Conservation (phyloP, 2,888 invertebrate genomes). For the Chamaedrilus cognettii region DNA sequence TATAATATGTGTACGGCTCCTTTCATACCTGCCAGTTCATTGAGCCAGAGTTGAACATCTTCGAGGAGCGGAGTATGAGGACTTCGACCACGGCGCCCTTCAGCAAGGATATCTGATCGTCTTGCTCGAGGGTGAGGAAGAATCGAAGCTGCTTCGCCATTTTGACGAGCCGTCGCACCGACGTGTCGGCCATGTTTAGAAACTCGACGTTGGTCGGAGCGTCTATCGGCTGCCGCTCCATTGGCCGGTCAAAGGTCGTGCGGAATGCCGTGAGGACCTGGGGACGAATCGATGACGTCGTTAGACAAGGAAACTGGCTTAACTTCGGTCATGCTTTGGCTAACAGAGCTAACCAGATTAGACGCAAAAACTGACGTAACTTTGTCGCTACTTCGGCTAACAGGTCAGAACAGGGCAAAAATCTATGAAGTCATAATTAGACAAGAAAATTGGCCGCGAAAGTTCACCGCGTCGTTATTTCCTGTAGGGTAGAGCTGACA, state of each 20-base stretch:
- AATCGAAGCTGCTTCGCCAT: conserved; percentile 73
- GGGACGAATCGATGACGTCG: too few species aligned
- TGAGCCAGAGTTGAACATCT: conserved; percentile 48
- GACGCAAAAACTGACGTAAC: too few species aligned
- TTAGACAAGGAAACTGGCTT: too few species aligned
- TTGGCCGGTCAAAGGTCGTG: conserved; percentile 34
- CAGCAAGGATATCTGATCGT: conserved; percentile 74
- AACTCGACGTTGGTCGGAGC: conserved; percentile 49
- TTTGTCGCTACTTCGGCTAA: background rate
- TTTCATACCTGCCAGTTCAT: conserved; percentile 46
- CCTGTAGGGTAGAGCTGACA: too few species aligned
- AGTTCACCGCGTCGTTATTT: too few species aligned
- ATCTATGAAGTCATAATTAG: background rate
- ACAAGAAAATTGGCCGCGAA: too few species aligned
- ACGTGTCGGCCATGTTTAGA: conserved; percentile 53
- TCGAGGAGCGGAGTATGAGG: conserved; percentile 52
- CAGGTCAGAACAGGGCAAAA: background rate
- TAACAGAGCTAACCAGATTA: too few species aligned
- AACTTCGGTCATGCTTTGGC: too few species aligned
- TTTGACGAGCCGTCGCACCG: conserved; percentile 67
- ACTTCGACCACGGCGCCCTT: conserved; percentile 51
- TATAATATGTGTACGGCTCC: too few species aligned
- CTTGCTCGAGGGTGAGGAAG: conserved; percentile 90
- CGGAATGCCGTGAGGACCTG: conserved; percentile 25
- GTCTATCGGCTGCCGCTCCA: conserved; percentile 36